These are phyloP conservation scores for Galerucella nymphaeae DNA, from an alignment of 2,888 invertebrate species.

Conservation along the genomic window DNA sequence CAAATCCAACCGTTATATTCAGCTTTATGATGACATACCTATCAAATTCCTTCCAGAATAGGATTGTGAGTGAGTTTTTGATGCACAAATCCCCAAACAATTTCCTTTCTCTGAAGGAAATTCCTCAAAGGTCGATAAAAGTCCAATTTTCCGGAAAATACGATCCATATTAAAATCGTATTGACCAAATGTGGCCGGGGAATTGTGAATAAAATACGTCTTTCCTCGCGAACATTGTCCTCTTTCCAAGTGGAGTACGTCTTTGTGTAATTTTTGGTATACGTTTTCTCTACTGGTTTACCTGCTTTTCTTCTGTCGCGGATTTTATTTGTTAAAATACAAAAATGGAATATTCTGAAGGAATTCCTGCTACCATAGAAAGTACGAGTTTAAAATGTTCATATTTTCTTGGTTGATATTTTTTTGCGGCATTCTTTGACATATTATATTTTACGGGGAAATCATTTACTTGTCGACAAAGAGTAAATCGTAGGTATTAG, in stretches of 20 bases:
- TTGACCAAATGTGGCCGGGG: slow-evolving; percentile 34
- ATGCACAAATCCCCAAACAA: slow-evolving; percentile 33
- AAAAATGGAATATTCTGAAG: background rate
- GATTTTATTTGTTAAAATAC: background rate
- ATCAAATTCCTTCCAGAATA: slow-evolving; percentile 7
- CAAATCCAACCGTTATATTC: background rate
- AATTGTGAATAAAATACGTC: slow-evolving; percentile 33
- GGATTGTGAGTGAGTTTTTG: slow-evolving; percentile 22
- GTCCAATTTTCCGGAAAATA: slow-evolving; percentile 35
- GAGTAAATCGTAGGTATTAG: no score
- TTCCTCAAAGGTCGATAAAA: slow-evolving; percentile 36
- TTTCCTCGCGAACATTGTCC: slow-evolving; percentile 29
- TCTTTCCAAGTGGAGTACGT: slow-evolving; percentile 15
- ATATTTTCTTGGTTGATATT: background rate
- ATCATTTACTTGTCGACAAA: no score
- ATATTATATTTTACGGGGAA: no score
- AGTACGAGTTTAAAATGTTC: background rate
- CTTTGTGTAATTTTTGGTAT: slow-evolving; percentile 20
- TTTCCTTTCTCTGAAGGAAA: slow-evolving; percentile 29
- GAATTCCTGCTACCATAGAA: background rate
- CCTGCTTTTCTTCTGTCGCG: background rate
- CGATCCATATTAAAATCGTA: slow-evolving; percentile 36
- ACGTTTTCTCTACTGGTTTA: slow-evolving; percentile 7
- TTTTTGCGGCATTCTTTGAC: background rate
- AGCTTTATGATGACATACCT: background rate